A percentile compares a stretch with the other conserved stretches of the same genome.
Conservation (phyloP, 2,797 vertebrate species). For the Amblyopsis hoosieri region DNA sequence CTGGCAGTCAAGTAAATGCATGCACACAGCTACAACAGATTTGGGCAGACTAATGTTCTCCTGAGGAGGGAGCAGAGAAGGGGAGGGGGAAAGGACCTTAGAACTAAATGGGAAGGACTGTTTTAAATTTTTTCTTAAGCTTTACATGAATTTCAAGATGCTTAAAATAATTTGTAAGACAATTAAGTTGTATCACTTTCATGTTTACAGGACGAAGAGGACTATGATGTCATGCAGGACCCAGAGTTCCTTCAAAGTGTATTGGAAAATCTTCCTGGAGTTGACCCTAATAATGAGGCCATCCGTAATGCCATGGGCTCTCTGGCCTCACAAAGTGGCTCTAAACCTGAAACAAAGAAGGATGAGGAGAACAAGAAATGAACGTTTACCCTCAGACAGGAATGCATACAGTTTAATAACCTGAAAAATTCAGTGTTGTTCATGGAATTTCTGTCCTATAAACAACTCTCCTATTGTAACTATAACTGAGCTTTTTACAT, state of each 20-base stretch:
- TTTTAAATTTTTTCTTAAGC: too few relatives aligned
- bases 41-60: too few relatives aligned
- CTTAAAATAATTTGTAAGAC: background rate
- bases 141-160: background rate
- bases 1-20: too few relatives aligned
- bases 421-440: slow-evolving; percentile 48
- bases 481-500: background rate
- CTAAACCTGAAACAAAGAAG: slow-evolving; percentile 83
- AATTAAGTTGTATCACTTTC: background rate
- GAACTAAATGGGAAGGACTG: too few relatives aligned
- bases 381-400: slow-evolving; percentile 20
- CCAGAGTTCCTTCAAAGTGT: slow-evolving; percentile 97
- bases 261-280: slow-evolving; percentile 91
- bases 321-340: slow-evolving; percentile 82
- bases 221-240: slow-evolving; percentile 97
- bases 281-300: slow-evolving; percentile 95
- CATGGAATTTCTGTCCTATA: slow-evolving; percentile 23
- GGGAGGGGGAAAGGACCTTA: too few relatives aligned
- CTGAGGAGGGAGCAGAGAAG: too few relatives aligned
- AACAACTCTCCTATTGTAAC: slow-evolving; percentile 18
- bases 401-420: slow-evolving; percentile 25
- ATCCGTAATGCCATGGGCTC: slow-evolving; percentile 97
- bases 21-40: too few relatives aligned
- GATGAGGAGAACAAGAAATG: slow-evolving; percentile 86
- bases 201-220: slow-evolving; percentile 85